These are phyloP conservation scores for Corbicula japonica DNA, from an alignment of 2,888 invertebrate species.

Conservation along the genomic window DNA sequence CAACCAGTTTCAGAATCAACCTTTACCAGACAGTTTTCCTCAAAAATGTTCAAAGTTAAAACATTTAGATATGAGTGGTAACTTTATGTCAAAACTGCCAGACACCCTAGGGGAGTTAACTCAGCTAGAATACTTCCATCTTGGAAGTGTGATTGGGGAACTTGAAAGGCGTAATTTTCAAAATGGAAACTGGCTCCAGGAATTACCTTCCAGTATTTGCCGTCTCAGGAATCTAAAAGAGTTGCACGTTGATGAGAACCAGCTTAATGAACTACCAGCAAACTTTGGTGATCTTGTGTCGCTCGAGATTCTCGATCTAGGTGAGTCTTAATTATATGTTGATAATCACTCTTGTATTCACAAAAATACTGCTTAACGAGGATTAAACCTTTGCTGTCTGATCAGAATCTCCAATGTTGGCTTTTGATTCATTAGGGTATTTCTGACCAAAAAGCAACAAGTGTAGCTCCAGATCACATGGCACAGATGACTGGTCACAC, in stretches of 20 bases:
- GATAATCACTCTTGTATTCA: too few relatives aligned
- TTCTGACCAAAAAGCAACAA: too few relatives aligned
- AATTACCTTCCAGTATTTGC: slow-evolving; percentile 77
- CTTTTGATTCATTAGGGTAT: too few relatives aligned
- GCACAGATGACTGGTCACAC: too few relatives aligned
- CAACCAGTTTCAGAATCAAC: slow-evolving; percentile 71
- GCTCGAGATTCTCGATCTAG: slow-evolving; percentile 80
- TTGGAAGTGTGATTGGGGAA: slow-evolving; percentile 82
- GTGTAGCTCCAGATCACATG: too few relatives aligned
- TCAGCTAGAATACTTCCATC: slow-evolving; percentile 74
- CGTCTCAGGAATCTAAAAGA: slow-evolving; percentile 71
- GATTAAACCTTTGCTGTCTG: too few relatives aligned
- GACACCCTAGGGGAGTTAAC: slow-evolving; percentile 75
- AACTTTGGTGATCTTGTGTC: slow-evolving; percentile 78
- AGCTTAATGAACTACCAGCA: slow-evolving; percentile 75
- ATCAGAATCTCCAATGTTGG: too few relatives aligned
- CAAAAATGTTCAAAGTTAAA: slow-evolving; percentile 65
- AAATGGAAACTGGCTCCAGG: slow-evolving; percentile 82
- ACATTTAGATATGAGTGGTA: slow-evolving; percentile 77
- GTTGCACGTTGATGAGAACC: slow-evolving; percentile 81
- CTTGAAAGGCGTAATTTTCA: slow-evolving; percentile 80
- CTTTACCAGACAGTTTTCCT: slow-evolving; percentile 71
- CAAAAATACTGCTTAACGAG: too few relatives aligned
- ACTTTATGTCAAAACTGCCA: slow-evolving; percentile 78
- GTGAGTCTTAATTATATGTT: slow-evolving; percentile 65